phyloP scores from a whole-genome alignment of 2,888 invertebrate species.

The Sarcophaga rosellei region DNA sequence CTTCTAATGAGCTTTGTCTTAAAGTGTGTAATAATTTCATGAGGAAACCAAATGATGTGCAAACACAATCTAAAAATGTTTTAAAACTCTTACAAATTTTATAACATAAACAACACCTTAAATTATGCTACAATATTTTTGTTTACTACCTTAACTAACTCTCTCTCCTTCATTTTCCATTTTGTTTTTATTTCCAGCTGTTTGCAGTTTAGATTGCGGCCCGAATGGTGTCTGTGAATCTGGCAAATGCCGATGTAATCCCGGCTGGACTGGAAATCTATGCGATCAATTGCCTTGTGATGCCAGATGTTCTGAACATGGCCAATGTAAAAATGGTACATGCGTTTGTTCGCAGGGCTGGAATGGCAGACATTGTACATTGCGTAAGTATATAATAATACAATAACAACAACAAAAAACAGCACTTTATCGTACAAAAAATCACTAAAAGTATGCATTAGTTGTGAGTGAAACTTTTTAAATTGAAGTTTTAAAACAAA shows the following conservation, averaged over 20 bases:
- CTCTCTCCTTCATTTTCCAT: constrained; percentile 28
- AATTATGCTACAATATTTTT: background rate
- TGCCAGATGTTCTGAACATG: constrained; percentile 94
- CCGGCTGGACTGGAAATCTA: constrained; percentile 95
- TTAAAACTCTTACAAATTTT: too few species aligned
- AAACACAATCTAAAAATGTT: too few species aligned
- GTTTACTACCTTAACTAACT: background rate
- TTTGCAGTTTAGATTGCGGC: constrained; percentile 96
- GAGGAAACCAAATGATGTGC: too few species aligned
- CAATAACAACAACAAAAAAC: background rate
- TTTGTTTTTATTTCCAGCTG: constrained; percentile 83
- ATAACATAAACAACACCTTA: too few species aligned
- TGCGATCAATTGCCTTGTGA: constrained; percentile 97
- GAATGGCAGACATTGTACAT: constrained; percentile 98
- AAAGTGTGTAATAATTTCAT: too few species aligned
- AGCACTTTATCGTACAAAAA: background rate
- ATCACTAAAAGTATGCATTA: constrained; percentile 29
- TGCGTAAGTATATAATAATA: constrained; percentile 87
- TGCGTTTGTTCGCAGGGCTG: constrained; percentile 99
- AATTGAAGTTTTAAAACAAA: constrained; percentile 32
- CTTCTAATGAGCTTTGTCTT: too few species aligned
- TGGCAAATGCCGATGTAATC: constrained; percentile 94
- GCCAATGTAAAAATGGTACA: constrained; percentile 98
- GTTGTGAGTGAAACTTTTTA: constrained; percentile 19
- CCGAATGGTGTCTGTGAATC: constrained; percentile 96